Base-by-base conservation (phyloP, 2,113 vertebrate genomes). In the Tiliqua scincoides region DNA sequence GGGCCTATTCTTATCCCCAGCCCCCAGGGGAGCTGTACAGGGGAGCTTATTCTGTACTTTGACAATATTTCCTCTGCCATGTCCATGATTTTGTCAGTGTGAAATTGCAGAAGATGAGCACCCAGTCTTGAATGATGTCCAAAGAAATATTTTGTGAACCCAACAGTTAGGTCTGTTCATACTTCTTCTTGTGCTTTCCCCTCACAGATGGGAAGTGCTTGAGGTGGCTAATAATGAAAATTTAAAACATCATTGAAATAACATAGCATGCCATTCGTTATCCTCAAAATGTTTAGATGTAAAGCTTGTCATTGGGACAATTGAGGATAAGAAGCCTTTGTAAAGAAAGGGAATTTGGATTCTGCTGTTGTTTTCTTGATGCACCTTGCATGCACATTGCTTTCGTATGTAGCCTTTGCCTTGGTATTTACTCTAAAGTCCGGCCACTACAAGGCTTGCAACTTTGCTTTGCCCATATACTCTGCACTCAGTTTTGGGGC, bases 401-500 rank as follows among this genome's bases (percentile, higher is more conserved):
- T 37, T 17, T 76, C 23, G 9, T 54, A 76, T 35, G 62, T 27
- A 67, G 27, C 10, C 30, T 35, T 32, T 5, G 27, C 77, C 82
- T 43, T 63, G 4, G 18, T 70, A 15, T 75, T 43, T 37, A n/a
- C 1, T 79, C n/a, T 85, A 10, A 73, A 59, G 57, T 18, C 4
- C 85, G n/a, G 18, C 62, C 59, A 76, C 6, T 35, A 3, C n/a
- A 79, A 21, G 79, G 32, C 21, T 54, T 30, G 59, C 37, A 70
- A 68, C n/a, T 84, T 37, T 59, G 82, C 67, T 65, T 65, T 88
- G 57, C 87, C 75, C 82, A 67, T 25, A 63, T 87, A 82, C 37
- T 74, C 67, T 87, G n/a, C 43, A 48, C 80, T n/a, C 7, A 82
- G 6, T 52, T 23, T 72, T 12, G 52, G 35, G 83, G 17, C 89